Conservation (phyloP, 35 echinoderm and acorn worm species). For the Apostichopus parvimensis region DNA sequence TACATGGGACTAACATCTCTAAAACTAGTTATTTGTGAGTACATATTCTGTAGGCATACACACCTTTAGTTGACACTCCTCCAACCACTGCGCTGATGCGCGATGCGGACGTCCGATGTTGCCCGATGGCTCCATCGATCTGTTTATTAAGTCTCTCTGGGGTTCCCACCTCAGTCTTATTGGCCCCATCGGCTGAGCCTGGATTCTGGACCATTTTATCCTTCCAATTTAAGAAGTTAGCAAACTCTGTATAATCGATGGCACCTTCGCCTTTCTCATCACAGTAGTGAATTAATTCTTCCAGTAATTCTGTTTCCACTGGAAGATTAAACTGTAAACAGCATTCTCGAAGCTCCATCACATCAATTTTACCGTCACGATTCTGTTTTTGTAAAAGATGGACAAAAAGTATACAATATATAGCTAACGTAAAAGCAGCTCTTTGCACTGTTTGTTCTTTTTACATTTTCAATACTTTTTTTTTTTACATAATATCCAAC, state of each 20-base stretch:
- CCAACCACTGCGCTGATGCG: conserved; percentile 90
- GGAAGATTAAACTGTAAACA: conserved; percentile 97
- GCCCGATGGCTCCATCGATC: conserved; percentile 81
- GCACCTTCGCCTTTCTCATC: conserved; percentile 70
- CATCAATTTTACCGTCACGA: conserved; percentile 93
- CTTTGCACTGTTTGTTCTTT: no score
- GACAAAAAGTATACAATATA: neutral
- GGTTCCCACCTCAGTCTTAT: conserved; percentile 11
- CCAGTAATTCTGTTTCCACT: conserved; percentile 80
- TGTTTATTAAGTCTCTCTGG: conserved; percentile 85
- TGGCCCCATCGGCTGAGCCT: conserved; percentile 13
- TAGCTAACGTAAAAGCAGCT: no score
- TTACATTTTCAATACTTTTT: no score
- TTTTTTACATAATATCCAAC: no score
- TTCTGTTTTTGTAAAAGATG: conserved; percentile 63
- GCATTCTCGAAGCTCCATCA: conserved; percentile 78
- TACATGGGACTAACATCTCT: no score
- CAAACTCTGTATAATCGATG: conserved; percentile 92
- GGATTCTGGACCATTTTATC: conserved; percentile 89
- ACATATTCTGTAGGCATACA: neutral
- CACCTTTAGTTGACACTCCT: conserved; percentile 92
- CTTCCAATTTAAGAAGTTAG: conserved; percentile 98
- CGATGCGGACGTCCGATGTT: conserved; percentile 81
- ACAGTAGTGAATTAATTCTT: conserved; percentile 78
- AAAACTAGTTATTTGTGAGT: no score